A percentile compares a stretch with the other conserved stretches of the same genome.
phyloP scores from a whole-genome alignment of 1,140 invertebrate species.

The Latrodectus geometricus region DNA sequence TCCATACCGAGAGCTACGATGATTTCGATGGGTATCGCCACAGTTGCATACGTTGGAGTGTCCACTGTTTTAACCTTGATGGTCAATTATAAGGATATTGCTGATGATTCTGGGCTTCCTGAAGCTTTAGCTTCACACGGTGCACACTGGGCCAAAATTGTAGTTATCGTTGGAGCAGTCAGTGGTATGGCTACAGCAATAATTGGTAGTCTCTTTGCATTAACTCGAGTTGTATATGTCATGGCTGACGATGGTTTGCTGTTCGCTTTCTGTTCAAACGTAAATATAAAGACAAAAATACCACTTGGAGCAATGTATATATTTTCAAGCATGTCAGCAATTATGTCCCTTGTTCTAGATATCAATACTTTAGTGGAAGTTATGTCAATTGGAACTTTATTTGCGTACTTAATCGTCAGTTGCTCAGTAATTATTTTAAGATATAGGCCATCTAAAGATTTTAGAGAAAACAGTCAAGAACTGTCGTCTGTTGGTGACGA shows the following conservation, averaged over 20 bases:
- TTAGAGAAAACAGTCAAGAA: conserved; percentile 7
- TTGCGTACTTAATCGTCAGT: conserved; percentile 91
- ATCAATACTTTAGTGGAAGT: conserved; percentile 92
- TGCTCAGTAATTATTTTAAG: conserved; percentile 82
- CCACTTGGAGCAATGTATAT: conserved; percentile 84
- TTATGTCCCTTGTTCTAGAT: conserved; percentile 88
- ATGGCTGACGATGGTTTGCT: conserved; percentile 87
- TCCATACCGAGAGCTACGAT: conserved; percentile 87
- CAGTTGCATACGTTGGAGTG: conserved; percentile 74
- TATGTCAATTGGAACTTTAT: conserved; percentile 91
- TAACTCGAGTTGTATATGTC: conserved; percentile 86
- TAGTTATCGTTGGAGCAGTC: conserved; percentile 87
- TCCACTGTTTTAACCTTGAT: conserved; percentile 85
- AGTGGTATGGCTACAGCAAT: conserved; percentile 89
- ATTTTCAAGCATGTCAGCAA: conserved; percentile 80
- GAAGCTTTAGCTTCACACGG: conserved; percentile 80
- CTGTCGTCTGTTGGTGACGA: conserved; percentile 14
- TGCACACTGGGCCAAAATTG: conserved; percentile 83
- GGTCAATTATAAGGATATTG: conserved; percentile 80
- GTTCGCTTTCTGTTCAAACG: conserved; percentile 59
- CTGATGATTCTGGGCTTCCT: conserved; percentile 85
- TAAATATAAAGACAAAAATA: conserved; percentile 73
- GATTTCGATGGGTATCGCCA: conserved; percentile 81
- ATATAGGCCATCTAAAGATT: neutral
- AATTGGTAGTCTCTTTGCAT: conserved; percentile 84